Evolutionary conservation across 2,113 vertebrate genomes (phyloP).

Genomic region (Aepyceros melampus): DNA sequence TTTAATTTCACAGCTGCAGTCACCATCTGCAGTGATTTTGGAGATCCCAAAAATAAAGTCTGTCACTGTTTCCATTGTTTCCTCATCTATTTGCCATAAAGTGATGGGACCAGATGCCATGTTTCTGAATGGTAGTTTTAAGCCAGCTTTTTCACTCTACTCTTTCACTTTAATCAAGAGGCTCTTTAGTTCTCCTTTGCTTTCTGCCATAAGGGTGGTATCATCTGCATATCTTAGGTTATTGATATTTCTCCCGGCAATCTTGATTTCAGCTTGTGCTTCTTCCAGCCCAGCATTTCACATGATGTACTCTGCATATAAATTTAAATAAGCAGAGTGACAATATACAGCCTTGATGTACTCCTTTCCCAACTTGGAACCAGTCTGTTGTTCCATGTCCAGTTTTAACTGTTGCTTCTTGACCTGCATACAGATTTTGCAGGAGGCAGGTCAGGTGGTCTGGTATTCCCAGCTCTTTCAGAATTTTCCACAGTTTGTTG

Average conservation of each 20-base stretch:
- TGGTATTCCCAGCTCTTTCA: background rate
- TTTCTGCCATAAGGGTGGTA: background rate
- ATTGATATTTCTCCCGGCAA: background rate
- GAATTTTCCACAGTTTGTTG: background rate
- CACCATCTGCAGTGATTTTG: background rate
- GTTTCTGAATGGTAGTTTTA: background rate
- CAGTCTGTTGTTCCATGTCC: background rate
- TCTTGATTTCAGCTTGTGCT: background rate
- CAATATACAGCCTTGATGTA: background rate
- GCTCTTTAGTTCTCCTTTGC: background rate
- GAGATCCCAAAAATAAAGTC: background rate
- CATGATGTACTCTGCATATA: background rate
- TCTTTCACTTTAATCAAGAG: background rate
- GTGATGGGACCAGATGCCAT: background rate
- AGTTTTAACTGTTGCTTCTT: background rate
- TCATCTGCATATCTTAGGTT: background rate
- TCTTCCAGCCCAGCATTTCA: background rate
- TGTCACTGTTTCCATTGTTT: background rate
- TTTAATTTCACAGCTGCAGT: background rate
- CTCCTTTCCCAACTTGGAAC: background rate
- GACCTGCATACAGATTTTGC: background rate
- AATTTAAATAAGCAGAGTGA: background rate
- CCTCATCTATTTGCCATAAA: background rate
- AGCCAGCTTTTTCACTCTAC: background rate
- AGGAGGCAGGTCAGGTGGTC: background rate